Base-by-base conservation (phyloP, 2,113 vertebrate genomes). In the Perca schrenkii region DNA sequence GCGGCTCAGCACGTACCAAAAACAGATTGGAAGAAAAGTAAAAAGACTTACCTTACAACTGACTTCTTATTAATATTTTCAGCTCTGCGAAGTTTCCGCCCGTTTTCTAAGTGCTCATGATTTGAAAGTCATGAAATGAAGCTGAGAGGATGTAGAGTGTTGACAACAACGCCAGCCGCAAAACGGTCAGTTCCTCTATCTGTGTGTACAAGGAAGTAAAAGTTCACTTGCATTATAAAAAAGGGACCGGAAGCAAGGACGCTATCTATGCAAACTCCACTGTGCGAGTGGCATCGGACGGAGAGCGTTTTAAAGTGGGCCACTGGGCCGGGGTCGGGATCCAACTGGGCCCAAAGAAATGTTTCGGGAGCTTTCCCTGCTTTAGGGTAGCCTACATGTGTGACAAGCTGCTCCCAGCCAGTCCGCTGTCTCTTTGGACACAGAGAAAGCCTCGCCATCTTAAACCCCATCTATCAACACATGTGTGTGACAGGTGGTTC, bases 111-210 rank as follows among this genome's bases (percentile, higher is more conserved):
- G 76, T 31, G 16, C 49, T 84, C 94, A 93, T 94, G 67, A 10
- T 87, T 79, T 64, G 52, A 71, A 62, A 17, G 74, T 72, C 73
- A 17, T 43, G 62, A 84, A 80, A 69, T 54, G 36, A 71, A 80
- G 85, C 80, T 2, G 47, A 77, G 76, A 79, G 79, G 74, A 85
- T 82, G 79, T 65, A 13, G 62, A 82, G 79, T 77, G 77, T 78
- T 77, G 80, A 74, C 70, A 86, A 61, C 31, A 68, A 61, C 82
- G 28, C 79, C 88, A 86, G 84, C 74, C 71, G 43, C 91, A 70
- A 58, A 80, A 81, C 89, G 91, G 91, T 85, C 92, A 95, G 94
- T 96, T 96, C 95, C 95, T 95, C 95, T 94, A 95, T 95, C 94
- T 79, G 74, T 56, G 56, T 87, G 84, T 74, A 96, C 85, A 85